Base-by-base conservation (phyloP, 2,113 vertebrate genomes). In the Microtus montanus region DNA sequence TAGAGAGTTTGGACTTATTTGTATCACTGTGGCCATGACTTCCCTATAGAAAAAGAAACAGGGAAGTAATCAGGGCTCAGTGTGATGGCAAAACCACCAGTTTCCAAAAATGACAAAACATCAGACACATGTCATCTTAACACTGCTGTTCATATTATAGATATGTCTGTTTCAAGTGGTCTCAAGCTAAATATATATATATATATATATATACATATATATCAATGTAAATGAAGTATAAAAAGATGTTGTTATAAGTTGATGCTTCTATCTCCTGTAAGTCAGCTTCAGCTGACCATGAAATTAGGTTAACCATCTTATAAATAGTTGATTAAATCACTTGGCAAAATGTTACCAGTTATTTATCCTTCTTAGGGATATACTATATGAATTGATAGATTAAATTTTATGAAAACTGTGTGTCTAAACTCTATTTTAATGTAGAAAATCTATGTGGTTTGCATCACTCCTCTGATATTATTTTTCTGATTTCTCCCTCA, bases 301-400 rank as follows among this genome's bases (percentile, higher is more conserved):
- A 92, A 92, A 92, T 52, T 85, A 92, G 52, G 2, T 87, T 63
- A 92, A 49, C 66, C 7, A 73, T 64, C 93, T 83, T 19, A 73
- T 28, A 71, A 89, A 75, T 63, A 35, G 2, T 71, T 90, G 10
- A 74, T 73, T 71, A 89, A 75, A 44, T 66, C 70, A 77, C n/a
- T 93, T 85, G 86, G 75, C n/a, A 70, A 96, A 94, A 74, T 41
- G 28, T 1, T 97, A 20, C 54, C 22, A 91, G 66, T 5, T 49
- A 28, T 82, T 28, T 15, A 0, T 0, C 0, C 7, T 77, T 93
- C 9, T 92, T 90, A 75, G 19, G 20, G 6, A 91, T 63, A 63
- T 0, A 35, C 0, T 33, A 71, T 30, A 13, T 54, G 38, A 1
- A 47, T 83, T 87, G 28, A 44, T 89, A 74, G 49, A 89, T 75